Percentiles rank a stretch among this genome's conserved stretches.
These are phyloP conservation scores for Sinohyriopsis cumingii DNA, from an alignment of 2,888 invertebrate genomes.

Conservation along the genomic window DNA sequence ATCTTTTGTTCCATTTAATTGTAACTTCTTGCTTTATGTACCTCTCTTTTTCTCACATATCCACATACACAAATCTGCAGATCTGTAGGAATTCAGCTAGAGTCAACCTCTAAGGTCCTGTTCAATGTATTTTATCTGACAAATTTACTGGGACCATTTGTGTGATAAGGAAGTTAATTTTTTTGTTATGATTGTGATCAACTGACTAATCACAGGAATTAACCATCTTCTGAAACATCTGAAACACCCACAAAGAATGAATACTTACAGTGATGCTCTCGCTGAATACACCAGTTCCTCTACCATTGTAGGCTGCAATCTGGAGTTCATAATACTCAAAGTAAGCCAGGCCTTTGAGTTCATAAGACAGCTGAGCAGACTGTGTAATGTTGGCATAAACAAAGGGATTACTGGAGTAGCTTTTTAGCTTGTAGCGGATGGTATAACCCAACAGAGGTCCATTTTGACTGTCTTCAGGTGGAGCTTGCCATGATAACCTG, in stretches of 20 bases:
- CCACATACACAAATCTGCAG: no score
- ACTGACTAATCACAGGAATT: no score
- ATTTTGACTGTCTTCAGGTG: constrained; percentile 93
- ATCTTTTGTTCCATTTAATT: no score
- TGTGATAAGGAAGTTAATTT: no score
- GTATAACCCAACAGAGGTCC: constrained; percentile 92
- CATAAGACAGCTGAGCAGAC: constrained; percentile 77
- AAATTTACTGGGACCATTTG: no score
- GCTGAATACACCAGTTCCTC: constrained; percentile 94
- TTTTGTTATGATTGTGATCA: no score
- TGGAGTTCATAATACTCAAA: constrained; percentile 97
- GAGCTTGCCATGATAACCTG: constrained; percentile 96
- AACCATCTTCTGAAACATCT: no score
- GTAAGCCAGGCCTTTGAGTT: constrained; percentile 93
- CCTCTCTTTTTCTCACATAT: no score
- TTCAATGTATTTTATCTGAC: no score
- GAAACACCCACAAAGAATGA: neutral
- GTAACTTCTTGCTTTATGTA: no score
- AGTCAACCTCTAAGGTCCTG: no score
- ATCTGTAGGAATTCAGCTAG: no score
- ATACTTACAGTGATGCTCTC: constrained; percentile 78
- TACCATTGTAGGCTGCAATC: constrained; percentile 97
- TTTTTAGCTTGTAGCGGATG: constrained; percentile 90
- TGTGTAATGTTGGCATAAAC: constrained; percentile 80
- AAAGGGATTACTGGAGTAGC: constrained; percentile 79